Base-by-base conservation (phyloP, 1,140 invertebrate species). In the Philaenus spumarius region DNA sequence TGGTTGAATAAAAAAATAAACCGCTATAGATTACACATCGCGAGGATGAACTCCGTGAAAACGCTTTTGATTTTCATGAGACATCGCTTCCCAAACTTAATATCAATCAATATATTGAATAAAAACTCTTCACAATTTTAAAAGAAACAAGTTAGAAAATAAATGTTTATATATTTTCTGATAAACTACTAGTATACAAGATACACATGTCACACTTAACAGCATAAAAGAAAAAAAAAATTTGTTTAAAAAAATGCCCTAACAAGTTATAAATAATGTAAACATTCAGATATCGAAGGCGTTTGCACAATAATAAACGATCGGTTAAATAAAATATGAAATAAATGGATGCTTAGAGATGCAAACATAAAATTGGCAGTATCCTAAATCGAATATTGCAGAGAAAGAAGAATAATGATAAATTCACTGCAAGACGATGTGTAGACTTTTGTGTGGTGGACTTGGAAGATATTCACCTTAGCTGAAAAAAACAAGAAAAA, bases 361-460 rank as follows among this genome's bases (percentile, higher is more conserved):
- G 48, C 34, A 51, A 51, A 51, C 48, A 34, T 47, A 51, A 51
- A 51, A 34, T 34, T 51, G 48, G 48, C 48, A 51, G 48, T 51
- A 51, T 51, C 48, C 26, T 51, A 51, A 30, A 30, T 51, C 26
- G 48, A 51, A 51, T 51, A 51, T 51, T 51, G 48, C 48, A 34
- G 48, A 51, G 34, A 51, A 15, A 48, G 46, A 51, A 51, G 48
- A 51, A 26, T 51, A 30, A 23, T 30, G 48, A 30, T 34, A 30
- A 51, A 20, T 30, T 30, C 26, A 30, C 26, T 30, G 26, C 26
- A 30, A 30, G 9, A 30, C 26, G 26, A 30, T 30, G 26, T 30
- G 26, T 30, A 30, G 26, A 30, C 15, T 30, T 23, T 22, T 34
- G 14, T 14, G n/a, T n/a, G 24, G 48, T 34, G 14, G 26, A n/a